Evolutionary conservation across 2,888 invertebrate species (phyloP), one percentile per base, ranked within the genome.

Genomic region (Drosophila seclusa): DNA sequence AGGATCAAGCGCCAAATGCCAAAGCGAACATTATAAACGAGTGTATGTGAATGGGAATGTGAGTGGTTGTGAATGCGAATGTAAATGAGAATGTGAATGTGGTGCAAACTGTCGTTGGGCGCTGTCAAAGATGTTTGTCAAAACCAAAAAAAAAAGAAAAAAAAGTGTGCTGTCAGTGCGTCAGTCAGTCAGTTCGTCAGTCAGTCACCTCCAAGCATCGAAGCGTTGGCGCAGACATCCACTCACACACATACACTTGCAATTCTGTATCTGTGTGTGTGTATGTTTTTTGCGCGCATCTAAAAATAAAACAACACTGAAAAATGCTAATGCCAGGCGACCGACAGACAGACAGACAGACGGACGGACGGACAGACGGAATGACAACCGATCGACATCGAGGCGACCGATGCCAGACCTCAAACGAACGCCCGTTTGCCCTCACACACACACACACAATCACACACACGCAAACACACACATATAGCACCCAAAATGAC

Each of bases 221-320:
- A 71, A 86, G 86, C 81, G 81, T 83, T 81, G 82, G 78, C 74
- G 82, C 88, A 78, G 86, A 75, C 68, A 73, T 60, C 42, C 66
- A 74, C 73, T 67, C 48, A 55, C 27, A 58, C 57, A 54, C 49
- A 42, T 27, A 59, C 18, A 40, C 34, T 59, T 78, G 81, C 78
- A 70, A 31, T 58, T 80, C 53, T 54, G 36, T 65, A 31, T 77
- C 45, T 57, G 48, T 68, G 52, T 71, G 57, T 64, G 52, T 69
- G 18, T 55, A 1, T 34, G 2, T 73, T 86, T 86, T 89, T 87
- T 87, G 87, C 89, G 88, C 73, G 76, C 85, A 84, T 85, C 85
- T 85, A 85, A 89, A 86, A 89, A 86, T 86, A 86, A 84, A 86
- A 70, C 90, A 86, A 89, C 82, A 89, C 85, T 87, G 90, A 89